Base-by-base conservation (phyloP, 2,888 invertebrate species). In the Lordiphosa andalusiaca region DNA sequence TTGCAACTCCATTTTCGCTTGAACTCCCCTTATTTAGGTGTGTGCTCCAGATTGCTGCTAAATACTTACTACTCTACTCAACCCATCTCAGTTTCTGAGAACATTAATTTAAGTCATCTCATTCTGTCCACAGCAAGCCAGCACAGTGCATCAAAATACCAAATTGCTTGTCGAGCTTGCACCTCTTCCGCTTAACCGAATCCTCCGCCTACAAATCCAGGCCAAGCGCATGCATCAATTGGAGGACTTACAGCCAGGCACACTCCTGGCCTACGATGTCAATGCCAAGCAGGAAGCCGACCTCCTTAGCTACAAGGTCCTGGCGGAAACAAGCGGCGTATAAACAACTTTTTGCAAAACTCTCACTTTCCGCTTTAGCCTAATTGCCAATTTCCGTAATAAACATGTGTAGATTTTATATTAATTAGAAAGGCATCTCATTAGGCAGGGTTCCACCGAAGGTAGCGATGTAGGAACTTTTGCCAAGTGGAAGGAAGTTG, bases 311-410 rank as follows among this genome's bases (percentile, higher is more conserved):
- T 70, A 42, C 10, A 25, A 44, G 38, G 25, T 49, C 4, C 23
- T 19, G 9, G 4, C 6, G 13, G 38, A 9, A 23, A 9, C 21
- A 19, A 19, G 9, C 33, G 16, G 16, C 2, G 36, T 21, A 36
- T 19, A 47, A 12, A n/a, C n/a, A 47, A 47, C n/a, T 6, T 42
- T 16, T 25, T 35, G 19, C 16, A 4, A 40, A 41, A 37, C 39
- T 25, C 37, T 47, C 12, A 36, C 39, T 19, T 4, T 54, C 25
- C 10, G 50, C 39, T 54, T 35, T 40, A 40, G 19, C 50, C 41
- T 71, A 74, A 78, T 74, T 74, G 66, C 53, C 74, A 80, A 80
- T 80, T 67, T 75, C 69, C 80, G 66, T 48, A 80, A 75, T 75
- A 80, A 72, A 72, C 59, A 36, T 41, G 39, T 58, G 50, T 51